Conservation (phyloP, 2,113 vertebrate species). For the Orycteropus afer region DNA sequence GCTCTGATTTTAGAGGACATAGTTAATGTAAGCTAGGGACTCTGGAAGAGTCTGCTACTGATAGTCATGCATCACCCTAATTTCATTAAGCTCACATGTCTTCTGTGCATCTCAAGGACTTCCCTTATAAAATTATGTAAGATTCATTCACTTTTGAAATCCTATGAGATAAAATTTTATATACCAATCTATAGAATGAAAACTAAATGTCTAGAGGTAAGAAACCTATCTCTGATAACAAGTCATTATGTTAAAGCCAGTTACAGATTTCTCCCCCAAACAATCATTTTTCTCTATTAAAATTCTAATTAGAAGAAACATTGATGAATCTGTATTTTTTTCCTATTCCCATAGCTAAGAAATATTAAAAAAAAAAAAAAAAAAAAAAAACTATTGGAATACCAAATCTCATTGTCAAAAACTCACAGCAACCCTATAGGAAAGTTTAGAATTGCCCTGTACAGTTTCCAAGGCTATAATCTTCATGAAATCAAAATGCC, state of each 20-base stretch:
- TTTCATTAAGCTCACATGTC: not conserved
- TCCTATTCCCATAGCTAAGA: not conserved
- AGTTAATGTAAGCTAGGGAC: rapidly evolving
- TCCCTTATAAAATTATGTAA: not conserved
- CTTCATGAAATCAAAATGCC: too few relatives aligned
- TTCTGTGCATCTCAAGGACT: not conserved
- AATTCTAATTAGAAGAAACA: not conserved
- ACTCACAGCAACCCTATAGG: too few relatives aligned
- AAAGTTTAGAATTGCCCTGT: too few relatives aligned
- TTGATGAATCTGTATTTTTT: not conserved
- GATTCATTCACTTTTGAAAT: not conserved
- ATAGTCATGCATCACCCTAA: rapidly evolving
- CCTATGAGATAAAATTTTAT: not conserved
- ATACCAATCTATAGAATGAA: not conserved
- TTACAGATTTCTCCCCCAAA: not conserved
- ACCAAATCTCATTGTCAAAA: too few relatives aligned
- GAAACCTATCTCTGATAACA: not conserved
- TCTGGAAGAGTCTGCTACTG: too few relatives aligned
- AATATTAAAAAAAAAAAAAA: constrained; percentile 1
- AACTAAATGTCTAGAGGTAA: not conserved
- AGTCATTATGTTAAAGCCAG: not conserved
- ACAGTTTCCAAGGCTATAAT: too few relatives aligned
- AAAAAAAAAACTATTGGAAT: too few relatives aligned
- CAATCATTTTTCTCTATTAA: not conserved
- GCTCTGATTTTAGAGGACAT: not conserved